Evolutionary conservation across 2,888 invertebrate species (phyloP), one percentile per base, ranked within the genome.

Genomic region (Cremastobaeus sp.): DNA sequence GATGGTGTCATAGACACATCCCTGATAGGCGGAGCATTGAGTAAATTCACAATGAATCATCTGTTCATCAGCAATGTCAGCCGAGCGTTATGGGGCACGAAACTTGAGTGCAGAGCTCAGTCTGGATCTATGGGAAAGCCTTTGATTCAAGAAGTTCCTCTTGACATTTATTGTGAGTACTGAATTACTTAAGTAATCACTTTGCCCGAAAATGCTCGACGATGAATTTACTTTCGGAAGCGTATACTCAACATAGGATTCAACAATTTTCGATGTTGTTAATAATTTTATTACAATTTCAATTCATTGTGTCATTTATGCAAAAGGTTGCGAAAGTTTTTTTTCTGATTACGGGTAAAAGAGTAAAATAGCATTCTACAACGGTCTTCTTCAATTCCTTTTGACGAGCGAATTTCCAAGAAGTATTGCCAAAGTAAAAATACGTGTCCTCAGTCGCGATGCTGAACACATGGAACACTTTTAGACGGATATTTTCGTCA

Each of bases 51-150:
- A 78, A 92, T 94, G 15, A 95, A 95, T 88, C 94, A 95, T 83
- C 89, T 96, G 76, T 91, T 92, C 82, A 91, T 96, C 76, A 91
- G 91, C 12, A 92, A 91, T 69, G 90, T 95, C 73, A 92, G 93
- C 18, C 89, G 95, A 69, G 91, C 92, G 78, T 91, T 93, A 86
- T 91, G 92, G 79, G 93, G 93, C n/a, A 90, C 92, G 41, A 91
- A 91, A 79, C 90, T 95, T 77, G 93, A 94, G 86, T 96, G 96
- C 85, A 89, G 92, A 74, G 95, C 95, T 8, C 92, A 93, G 73
- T 92, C 93, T 72, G 92, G 93, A 0, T 93, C 93, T 17, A 89
- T 93, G 60, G 90, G 93, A 70, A 91, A 92, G 76, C 91, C 93
- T 1, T 89, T 93, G 64, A 89, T 90, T 21, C 91, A 93, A 83